phyloP scores from a whole-genome alignment of 2,888 invertebrate genomes.

The Gryllus longicercus region DNA sequence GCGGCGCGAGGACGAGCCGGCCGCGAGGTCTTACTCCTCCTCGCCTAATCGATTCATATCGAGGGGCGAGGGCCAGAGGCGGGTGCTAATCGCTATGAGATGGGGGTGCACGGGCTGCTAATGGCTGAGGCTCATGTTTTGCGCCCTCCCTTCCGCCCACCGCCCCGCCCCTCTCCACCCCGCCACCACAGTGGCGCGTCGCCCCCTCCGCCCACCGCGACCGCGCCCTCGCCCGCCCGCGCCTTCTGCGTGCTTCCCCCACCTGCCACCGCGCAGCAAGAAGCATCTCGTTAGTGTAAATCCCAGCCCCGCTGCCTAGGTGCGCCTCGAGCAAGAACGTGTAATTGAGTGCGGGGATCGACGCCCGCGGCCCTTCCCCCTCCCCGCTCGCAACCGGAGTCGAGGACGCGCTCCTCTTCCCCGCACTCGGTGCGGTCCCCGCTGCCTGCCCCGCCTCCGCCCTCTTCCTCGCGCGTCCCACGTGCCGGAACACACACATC shows the following conservation, averaged over 20 bases:
- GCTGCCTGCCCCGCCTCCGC: too few species aligned
- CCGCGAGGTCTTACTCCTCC: not conserved
- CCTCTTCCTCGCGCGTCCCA: too few species aligned
- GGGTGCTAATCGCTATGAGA: slow-evolving; percentile 17
- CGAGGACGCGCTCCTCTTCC: too few species aligned
- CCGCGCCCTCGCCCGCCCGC: not conserved
- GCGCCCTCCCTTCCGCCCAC: not conserved
- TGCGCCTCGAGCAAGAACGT: not conserved
- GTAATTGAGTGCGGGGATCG: not conserved
- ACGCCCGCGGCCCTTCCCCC: not conserved
- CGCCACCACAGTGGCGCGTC: not conserved
- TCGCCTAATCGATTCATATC: slow-evolving; percentile 17
- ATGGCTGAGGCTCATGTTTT: slow-evolving; percentile 17
- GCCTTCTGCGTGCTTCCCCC: not conserved
- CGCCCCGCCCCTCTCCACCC: not conserved
- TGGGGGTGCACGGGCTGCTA: slow-evolving; percentile 17
- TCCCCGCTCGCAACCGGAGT: too few species aligned
- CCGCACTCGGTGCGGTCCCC: too few species aligned
- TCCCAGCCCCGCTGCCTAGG: not conserved
- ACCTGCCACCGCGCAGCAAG: slow-evolving; percentile 5
- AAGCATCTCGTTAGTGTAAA: slow-evolving; percentile 17
- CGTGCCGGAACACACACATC: too few species aligned
- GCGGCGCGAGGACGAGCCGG: not conserved
- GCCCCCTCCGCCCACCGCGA: not conserved
- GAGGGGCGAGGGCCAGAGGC: slow-evolving; percentile 4